A percentile compares a stretch with the other conserved stretches of the same genome.
Evolutionary conservation across 64 coral and sea anemone genomes (phyloP).

Genomic region (Montipora foliosa): DNA sequence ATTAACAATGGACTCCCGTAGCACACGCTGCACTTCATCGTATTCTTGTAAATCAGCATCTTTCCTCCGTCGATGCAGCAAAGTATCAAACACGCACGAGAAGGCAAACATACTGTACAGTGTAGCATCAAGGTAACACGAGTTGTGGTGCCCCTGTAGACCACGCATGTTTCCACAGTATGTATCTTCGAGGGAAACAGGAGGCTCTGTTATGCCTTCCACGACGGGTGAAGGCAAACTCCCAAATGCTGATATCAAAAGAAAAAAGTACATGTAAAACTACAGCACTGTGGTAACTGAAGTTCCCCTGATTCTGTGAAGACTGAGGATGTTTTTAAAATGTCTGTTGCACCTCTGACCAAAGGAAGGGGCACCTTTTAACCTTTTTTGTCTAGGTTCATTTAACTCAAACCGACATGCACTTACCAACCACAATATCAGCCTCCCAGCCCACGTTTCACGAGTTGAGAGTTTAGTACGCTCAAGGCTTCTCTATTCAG

Average conservation of each 20-base stretch:
- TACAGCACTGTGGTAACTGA: too few species aligned
- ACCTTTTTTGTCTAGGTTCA: too few species aligned
- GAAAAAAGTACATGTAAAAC: not conserved
- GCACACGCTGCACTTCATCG: constrained; percentile 85
- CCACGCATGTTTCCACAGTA: constrained; percentile 69
- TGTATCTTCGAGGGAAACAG: not conserved
- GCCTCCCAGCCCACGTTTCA: too few species aligned
- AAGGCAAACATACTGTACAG: constrained; percentile 94
- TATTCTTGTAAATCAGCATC: constrained; percentile 79
- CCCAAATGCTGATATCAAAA: constrained; percentile 76
- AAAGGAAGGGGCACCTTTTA: too few species aligned
- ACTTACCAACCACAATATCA: too few species aligned
- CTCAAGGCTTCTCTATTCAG: too few species aligned
- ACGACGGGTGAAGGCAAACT: constrained; percentile 56
- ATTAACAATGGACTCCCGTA: constrained; percentile 88
- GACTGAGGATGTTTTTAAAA: too few species aligned
- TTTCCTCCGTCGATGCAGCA: constrained; percentile 65
- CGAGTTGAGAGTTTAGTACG: too few species aligned
- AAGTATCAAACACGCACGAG: constrained; percentile 83
- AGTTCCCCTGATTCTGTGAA: too few species aligned
- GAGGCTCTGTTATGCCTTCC: constrained; percentile 65
- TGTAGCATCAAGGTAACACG: constrained; percentile 94
- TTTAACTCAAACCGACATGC: too few species aligned
- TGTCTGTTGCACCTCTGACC: too few species aligned
- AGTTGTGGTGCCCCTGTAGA: constrained; percentile 98